Conservation (phyloP, 2,888 invertebrate genomes). For the Fragum sueziense region DNA sequence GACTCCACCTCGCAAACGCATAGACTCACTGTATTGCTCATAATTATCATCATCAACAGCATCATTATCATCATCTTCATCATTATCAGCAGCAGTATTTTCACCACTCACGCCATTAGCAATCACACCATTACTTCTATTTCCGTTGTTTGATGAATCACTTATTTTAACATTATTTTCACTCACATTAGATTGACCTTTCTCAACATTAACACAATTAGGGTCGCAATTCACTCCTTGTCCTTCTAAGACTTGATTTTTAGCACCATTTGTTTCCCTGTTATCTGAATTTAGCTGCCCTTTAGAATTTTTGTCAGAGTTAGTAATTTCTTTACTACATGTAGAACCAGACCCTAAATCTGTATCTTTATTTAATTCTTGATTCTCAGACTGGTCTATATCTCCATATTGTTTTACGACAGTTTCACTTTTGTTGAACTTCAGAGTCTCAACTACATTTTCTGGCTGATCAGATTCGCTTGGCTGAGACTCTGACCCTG, state of each 20-base stretch:
- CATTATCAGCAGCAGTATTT: slow-evolving; percentile 27
- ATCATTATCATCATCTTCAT: slow-evolving; percentile 18
- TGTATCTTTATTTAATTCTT: neutral
- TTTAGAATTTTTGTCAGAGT: neutral
- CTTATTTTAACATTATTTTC: slow-evolving; percentile 1
- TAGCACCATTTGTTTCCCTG: neutral
- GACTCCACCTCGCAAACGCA: slow-evolving; percentile 49
- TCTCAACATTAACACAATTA: no score
- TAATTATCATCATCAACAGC: slow-evolving; percentile 52
- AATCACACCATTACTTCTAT: no score
- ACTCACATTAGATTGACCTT: neutral
- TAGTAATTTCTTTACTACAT: no score
- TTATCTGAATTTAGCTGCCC: neutral
- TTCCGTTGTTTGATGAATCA: slow-evolving; percentile 30
- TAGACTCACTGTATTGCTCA: slow-evolving; percentile 37
- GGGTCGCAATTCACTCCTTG: no score
- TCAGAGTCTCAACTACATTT: neutral
- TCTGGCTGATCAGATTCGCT: neutral
- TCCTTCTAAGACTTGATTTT: no score
- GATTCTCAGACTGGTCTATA: neutral
- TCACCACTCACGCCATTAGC: no score
- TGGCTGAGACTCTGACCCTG: neutral
- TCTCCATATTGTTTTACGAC: no score
- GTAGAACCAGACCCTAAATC: no score
- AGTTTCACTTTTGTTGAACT: no score